Base-by-base conservation (phyloP, 2,797 vertebrate genomes). In the Selene dorsalis region DNA sequence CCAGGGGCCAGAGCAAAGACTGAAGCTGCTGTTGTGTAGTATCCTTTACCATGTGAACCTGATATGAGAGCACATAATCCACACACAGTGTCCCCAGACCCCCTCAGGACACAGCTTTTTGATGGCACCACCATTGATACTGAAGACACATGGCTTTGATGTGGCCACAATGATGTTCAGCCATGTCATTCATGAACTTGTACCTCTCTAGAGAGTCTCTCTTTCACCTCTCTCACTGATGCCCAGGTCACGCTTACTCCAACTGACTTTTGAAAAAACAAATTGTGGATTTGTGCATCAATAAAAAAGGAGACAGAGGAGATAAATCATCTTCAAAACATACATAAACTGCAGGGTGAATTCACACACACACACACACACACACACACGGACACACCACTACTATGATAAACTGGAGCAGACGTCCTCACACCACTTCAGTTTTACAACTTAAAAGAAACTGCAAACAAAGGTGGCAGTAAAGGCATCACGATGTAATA, bases 41-140 rank as follows among this genome's bases (percentile, higher is more conserved):
- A 93, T 95, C 92, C 78, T 91, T 95, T 94, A 93, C 92, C 86
- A 88, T 89, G 89, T 92, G 91, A 94, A 94, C 91, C 90, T 89
- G 93, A 95, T 93, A 93, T 77, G 62, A 75, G 63, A 80, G 84
- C 88, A 91, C 80, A 91, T 93, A 93, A 93, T 93, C 92, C 92
- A 90, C 89, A 91, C 90, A 89, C 89, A 92, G 91, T 92, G 89
- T 93, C 88, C 85, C 76, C 82, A 86, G 75, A 87, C 73, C 89
- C 93, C 92, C 91, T 87, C 70, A 84, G 92, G 93, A 90, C 83
- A 90, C 78, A 80, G 90, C 88, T 91, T 93, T 94, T 90, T 93
- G 89, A 93, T 90, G 89, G 90, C 83, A 91, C 88, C 92, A 91
- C 84, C 89, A 91, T 88, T 94, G 93, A 94, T 92, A 88, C 88